Evolutionary conservation across 2,113 vertebrate genomes (phyloP).

Genomic region (Oncorhynchus gorbuscha): DNA sequence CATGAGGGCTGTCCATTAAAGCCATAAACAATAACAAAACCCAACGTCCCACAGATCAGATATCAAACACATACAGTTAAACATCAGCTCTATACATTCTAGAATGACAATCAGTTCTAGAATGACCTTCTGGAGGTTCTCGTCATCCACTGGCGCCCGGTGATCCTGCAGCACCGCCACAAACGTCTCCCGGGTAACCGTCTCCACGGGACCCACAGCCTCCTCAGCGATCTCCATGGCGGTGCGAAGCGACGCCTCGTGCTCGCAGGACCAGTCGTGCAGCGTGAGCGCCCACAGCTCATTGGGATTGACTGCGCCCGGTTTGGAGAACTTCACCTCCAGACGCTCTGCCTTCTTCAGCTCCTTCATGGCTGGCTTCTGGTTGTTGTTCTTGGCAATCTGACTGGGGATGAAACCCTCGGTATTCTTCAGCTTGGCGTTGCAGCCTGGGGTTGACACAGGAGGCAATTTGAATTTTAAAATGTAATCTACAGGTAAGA

Average conservation of each 20-base stretch:
- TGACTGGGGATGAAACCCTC: slow-evolving; percentile 73
- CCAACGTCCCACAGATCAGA: no score
- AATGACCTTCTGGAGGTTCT: slow-evolving; percentile 63
- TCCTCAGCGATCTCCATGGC: slow-evolving; percentile 52
- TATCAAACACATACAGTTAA: no score
- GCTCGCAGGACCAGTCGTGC: slow-evolving; percentile 87
- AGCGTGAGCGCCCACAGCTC: slow-evolving; percentile 80
- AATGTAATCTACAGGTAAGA: no score
- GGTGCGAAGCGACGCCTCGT: slow-evolving; percentile 67
- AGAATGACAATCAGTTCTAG: not conserved
- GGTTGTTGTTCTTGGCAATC: slow-evolving; percentile 77
- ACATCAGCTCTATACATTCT: not conserved
- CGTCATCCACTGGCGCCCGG: slow-evolving; percentile 56
- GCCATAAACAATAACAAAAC: no score
- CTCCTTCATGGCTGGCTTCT: slow-evolving; percentile 80
- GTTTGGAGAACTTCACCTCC: slow-evolving; percentile 65
- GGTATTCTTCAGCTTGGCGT: slow-evolving; percentile 83
- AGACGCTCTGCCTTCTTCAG: slow-evolving; percentile 76
- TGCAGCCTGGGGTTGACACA: slow-evolving; percentile 78
- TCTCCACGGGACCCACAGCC: slow-evolving; percentile 61
- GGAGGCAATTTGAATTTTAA: not conserved
- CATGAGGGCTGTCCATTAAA: no score
- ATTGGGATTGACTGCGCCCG: slow-evolving; percentile 55
- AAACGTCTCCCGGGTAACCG: slow-evolving; percentile 70
- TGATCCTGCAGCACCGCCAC: slow-evolving; percentile 67